Evolutionary conservation across 2,113 vertebrate species (phyloP).

Genomic region (Laticauda laticaudata): DNA sequence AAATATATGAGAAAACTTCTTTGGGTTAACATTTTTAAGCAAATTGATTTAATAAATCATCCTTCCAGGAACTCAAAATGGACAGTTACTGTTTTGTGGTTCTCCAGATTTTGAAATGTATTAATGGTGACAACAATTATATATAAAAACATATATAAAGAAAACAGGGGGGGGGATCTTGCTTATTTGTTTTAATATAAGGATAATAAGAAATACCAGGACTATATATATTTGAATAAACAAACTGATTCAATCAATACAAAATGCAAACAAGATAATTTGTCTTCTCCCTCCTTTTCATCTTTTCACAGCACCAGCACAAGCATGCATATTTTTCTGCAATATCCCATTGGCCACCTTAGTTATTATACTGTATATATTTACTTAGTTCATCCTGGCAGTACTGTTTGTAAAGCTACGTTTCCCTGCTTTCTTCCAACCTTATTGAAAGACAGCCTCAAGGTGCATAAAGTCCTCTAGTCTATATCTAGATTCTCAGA

Average conservation of each 20-base stretch:
- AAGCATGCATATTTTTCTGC: background rate
- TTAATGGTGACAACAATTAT: background rate
- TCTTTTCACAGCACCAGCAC: background rate
- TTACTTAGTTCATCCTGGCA: background rate
- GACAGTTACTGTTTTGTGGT: background rate
- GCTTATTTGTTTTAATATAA: background rate
- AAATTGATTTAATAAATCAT: background rate
- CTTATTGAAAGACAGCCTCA: background rate
- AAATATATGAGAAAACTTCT: background rate
- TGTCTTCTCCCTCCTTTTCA: background rate
- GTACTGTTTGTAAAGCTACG: background rate
- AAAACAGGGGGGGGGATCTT: background rate
- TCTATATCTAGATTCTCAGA: background rate
- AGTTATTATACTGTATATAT: background rate
- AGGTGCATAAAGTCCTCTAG: background rate
- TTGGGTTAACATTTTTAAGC: background rate
- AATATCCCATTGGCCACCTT: background rate
- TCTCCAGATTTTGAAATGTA: background rate
- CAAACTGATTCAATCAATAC: background rate
- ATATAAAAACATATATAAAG: background rate
- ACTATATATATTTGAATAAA: background rate
- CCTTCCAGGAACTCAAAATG: background rate
- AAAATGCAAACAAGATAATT: background rate
- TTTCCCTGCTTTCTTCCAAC: background rate
- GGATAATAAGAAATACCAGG: background rate